Evolutionary conservation across 2,797 vertebrate genomes (phyloP).

Genomic region (Rhadinocentrus ornatus): DNA sequence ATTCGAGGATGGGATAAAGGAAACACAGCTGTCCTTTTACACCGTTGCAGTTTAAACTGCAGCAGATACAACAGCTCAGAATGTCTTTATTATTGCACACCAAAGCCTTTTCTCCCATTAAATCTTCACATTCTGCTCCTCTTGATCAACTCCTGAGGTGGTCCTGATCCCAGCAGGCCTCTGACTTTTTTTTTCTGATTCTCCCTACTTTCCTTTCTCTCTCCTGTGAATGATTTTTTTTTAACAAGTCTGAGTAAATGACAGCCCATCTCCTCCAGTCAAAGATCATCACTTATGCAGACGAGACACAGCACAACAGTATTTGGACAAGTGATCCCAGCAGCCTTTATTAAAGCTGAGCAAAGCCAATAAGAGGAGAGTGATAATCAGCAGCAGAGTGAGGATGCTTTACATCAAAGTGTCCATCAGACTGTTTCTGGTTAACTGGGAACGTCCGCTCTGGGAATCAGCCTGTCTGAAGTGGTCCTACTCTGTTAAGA

Average conservation of each 20-base stretch:
- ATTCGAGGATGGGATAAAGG: slow-evolving; percentile 41
- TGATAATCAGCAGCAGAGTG: slow-evolving; percentile 34
- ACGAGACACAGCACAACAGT: neutral
- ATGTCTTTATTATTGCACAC: slow-evolving; percentile 27
- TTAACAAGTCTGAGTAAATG: slow-evolving; percentile 19
- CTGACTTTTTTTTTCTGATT: neutral
- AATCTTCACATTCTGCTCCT: neutral
- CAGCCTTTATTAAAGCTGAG: slow-evolving; percentile 32
- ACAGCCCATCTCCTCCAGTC: slow-evolving; percentile 21
- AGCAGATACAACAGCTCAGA: slow-evolving; percentile 6
- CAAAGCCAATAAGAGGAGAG: slow-evolving; percentile 31
- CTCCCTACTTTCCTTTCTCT: neutral
- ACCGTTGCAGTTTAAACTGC: slow-evolving; percentile 26
- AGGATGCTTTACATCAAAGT: slow-evolving; percentile 20
- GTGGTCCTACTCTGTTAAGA: neutral
- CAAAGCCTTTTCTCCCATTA: slow-evolving; percentile 3
- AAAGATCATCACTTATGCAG: slow-evolving; percentile 6
- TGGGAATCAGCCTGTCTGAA: neutral
- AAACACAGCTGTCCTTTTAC: slow-evolving; percentile 5
- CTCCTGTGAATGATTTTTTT: slow-evolving; percentile 8
- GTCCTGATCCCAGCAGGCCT: slow-evolving; percentile 12
- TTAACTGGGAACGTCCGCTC: slow-evolving; percentile 5
- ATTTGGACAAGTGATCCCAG: slow-evolving; percentile 26
- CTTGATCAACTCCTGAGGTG: neutral
- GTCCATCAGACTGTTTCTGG: slow-evolving; percentile 29